A percentile compares a stretch with the other conserved stretches of the same genome.
These are phyloP conservation scores for Physeter macrocephalus DNA, from an alignment of 2,113 vertebrate genomes.

Conservation along the genomic window DNA sequence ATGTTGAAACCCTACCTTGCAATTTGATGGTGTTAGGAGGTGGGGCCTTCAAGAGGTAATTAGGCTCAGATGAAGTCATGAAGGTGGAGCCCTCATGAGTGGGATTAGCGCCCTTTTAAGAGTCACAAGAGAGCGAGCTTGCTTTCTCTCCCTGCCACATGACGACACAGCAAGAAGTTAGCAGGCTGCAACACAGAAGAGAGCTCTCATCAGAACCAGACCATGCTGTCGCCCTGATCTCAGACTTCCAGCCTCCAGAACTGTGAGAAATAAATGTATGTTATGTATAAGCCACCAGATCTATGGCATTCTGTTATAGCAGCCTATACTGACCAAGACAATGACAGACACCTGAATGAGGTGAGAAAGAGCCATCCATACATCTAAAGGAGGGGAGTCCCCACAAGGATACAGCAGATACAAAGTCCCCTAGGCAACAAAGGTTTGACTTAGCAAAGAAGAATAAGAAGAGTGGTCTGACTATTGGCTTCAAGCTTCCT, in stretches of 20 bases:
- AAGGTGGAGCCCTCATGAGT: too few relatives aligned
- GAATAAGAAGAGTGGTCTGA: background rate
- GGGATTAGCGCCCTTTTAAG: background rate
- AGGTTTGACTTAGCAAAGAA: background rate
- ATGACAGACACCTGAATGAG: too few relatives aligned
- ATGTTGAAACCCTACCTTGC: background rate
- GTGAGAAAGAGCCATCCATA: background rate
- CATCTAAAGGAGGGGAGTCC: background rate
- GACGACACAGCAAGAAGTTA: background rate
- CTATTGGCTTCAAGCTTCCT: background rate
- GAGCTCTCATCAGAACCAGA: background rate
- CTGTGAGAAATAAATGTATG: background rate
- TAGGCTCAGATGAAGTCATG: background rate
- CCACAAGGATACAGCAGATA: background rate
- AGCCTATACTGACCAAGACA: background rate
- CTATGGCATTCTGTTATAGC: background rate
- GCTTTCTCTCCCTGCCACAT: background rate
- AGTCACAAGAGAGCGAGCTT: background rate
- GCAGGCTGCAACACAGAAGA: rapidly evolving
- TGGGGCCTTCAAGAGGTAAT: background rate
- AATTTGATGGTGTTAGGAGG: background rate
- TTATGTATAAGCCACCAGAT: background rate
- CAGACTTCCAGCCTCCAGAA: background rate
- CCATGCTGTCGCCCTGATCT: background rate
- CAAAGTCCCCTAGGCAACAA: background rate